These are phyloP conservation scores for Goniozus legneri DNA, from an alignment of 1,140 invertebrate species.

Conservation along the genomic window DNA sequence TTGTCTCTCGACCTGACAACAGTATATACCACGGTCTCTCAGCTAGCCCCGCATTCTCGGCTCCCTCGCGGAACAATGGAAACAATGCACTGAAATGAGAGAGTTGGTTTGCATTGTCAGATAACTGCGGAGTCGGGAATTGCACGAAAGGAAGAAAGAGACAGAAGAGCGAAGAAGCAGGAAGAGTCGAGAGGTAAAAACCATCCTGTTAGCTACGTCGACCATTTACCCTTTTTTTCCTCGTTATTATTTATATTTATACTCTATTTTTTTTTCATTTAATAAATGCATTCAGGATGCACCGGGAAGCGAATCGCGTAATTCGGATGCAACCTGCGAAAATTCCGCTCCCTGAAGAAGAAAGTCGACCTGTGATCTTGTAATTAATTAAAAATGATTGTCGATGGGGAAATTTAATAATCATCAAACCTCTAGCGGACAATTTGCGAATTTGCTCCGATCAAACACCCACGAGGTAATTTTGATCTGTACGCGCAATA, in stretches of 20 bases:
- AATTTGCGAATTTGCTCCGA: too few relatives aligned
- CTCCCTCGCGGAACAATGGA: slow-evolving; percentile 40
- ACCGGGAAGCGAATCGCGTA: neutral
- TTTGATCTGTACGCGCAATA: too few relatives aligned
- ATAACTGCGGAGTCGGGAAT: slow-evolving; percentile 15
- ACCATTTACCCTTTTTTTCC: slow-evolving; percentile 3
- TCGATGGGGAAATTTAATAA: too few relatives aligned
- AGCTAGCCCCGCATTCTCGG: neutral
- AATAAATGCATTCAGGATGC: neutral
- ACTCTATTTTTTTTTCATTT: neutral
- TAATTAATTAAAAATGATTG: too few relatives aligned
- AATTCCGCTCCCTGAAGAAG: too few relatives aligned
- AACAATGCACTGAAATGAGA: slow-evolving; percentile 48
- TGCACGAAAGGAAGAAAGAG: slow-evolving; percentile 1
- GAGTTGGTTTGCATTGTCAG: slow-evolving; percentile 50
- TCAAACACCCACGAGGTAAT: too few relatives aligned
- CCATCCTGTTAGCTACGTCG: slow-evolving; percentile 2
- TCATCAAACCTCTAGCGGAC: too few relatives aligned
- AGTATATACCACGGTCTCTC: neutral
- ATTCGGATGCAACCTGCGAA: too few relatives aligned
- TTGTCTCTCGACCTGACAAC: neutral
- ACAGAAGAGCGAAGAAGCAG: slow-evolving; percentile 6
- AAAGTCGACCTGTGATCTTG: too few relatives aligned
- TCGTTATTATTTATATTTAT: neutral
- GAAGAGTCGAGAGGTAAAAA: neutral